These are phyloP conservation scores for Meliscaeva auricollis DNA, from an alignment of 2,888 invertebrate species.

Conservation along the genomic window DNA sequence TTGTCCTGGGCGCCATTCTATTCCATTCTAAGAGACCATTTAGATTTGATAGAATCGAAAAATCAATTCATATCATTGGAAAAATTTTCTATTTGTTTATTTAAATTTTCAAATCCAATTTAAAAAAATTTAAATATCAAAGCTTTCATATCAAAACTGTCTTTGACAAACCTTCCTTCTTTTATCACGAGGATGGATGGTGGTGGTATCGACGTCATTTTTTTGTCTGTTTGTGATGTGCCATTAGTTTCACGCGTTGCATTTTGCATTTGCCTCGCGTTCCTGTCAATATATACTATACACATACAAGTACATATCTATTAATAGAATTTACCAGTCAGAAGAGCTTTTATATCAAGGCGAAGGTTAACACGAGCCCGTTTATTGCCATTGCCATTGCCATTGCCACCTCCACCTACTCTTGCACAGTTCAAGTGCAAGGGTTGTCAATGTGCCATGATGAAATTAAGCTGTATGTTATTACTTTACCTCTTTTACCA, in stretches of 20 bases:
- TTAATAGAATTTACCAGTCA: conserved; percentile 31
- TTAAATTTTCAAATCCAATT: conserved; percentile 26
- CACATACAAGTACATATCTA: background rate
- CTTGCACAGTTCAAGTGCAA: conserved; percentile 68
- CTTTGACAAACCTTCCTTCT: background rate
- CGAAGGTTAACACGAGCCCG: conserved; percentile 70
- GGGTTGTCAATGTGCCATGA: conserved; percentile 51
- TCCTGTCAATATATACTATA: background rate
- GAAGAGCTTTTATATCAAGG: conserved; percentile 60
- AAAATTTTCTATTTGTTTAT: background rate
- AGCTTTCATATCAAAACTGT: conserved; percentile 26
- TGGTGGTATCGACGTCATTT: too few relatives aligned
- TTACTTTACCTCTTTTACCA: conserved; percentile 18
- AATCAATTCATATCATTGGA: background rate
- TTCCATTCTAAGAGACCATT: too few relatives aligned
- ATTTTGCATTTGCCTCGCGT: conserved; percentile 40
- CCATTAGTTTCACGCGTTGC: conserved; percentile 22
- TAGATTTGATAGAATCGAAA: too few relatives aligned
- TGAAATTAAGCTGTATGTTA: conserved; percentile 11
- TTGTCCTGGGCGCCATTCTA: too few relatives aligned
- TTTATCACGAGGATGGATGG: too few relatives aligned
- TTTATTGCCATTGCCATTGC: conserved; percentile 47
- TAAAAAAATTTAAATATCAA: conserved; percentile 1
- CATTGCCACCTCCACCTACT: conserved; percentile 23
- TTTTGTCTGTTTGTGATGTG: conserved; percentile 21